A percentile compares a stretch with the other conserved stretches of the same genome.
Evolutionary conservation across 2,797 vertebrate genomes (phyloP).

Genomic region (Paratrypauchen microcephalus): DNA sequence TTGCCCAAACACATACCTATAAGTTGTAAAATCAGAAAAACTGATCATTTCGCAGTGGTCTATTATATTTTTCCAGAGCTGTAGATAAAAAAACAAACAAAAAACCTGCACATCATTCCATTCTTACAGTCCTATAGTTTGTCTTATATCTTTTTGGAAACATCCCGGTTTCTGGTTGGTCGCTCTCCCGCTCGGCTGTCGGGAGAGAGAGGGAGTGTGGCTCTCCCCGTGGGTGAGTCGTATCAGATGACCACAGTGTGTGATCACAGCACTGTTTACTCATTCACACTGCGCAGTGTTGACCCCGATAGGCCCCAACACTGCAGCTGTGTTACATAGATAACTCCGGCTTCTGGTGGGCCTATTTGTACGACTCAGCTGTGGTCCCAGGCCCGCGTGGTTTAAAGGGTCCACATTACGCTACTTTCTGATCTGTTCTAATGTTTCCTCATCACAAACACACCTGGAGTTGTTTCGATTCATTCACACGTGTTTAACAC

Average conservation of each 20-base stretch:
- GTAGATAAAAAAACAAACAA: too few species aligned
- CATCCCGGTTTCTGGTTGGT: background rate
- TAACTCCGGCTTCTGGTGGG: slow-evolving; percentile 8
- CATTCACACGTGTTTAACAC: too few species aligned
- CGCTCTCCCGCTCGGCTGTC: background rate
- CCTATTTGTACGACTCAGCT: background rate
- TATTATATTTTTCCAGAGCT: too few species aligned
- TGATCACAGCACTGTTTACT: slow-evolving; percentile 22
- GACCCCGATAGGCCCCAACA: slow-evolving; percentile 13
- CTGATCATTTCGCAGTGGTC: too few species aligned
- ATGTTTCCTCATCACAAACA: too few species aligned
- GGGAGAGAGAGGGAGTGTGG: background rate
- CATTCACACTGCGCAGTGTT: slow-evolving; percentile 10
- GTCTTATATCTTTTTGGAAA: background rate
- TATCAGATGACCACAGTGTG: slow-evolving; percentile 24
- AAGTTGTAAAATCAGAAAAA: too few species aligned
- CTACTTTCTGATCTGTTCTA: background rate
- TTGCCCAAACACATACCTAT: too few species aligned
- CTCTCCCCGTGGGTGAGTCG: slow-evolving; percentile 5
- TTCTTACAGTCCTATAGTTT: background rate
- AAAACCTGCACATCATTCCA: too few species aligned
- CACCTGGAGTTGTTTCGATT: too few species aligned
- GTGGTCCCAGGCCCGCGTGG: background rate
- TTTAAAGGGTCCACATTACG: too few species aligned
- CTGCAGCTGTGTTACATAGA: slow-evolving; percentile 18